phyloP scores from a whole-genome alignment of 2,888 invertebrate species.

The Drepanosiphum platanoidis region DNA sequence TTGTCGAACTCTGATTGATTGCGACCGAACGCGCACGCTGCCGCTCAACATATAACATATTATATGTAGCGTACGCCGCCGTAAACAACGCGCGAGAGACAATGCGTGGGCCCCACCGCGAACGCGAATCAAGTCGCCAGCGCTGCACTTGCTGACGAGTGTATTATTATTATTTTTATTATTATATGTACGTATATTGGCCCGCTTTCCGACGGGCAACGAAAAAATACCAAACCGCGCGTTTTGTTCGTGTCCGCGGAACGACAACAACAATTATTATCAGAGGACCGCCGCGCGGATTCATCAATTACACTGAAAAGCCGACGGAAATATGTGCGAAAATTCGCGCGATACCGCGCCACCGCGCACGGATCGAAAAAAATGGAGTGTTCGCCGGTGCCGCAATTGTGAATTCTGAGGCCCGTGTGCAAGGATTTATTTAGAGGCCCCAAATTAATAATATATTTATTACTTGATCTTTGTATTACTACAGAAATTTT shows the following conservation, averaged over 20 bases:
- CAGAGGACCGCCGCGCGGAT: neutral
- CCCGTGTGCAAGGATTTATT: too few relatives aligned
- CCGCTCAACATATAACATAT: neutral
- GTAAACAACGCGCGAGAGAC: constrained; percentile 5
- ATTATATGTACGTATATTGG: neutral
- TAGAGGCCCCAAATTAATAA: too few relatives aligned
- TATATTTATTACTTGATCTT: too few relatives aligned
- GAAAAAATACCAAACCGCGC: neutral
- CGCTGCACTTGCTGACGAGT: constrained; percentile 28
- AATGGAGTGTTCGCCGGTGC: too few relatives aligned
- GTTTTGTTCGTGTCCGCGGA: constrained; percentile 4
- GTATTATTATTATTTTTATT: constrained; percentile 21
- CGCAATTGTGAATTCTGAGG: too few relatives aligned
- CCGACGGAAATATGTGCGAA: neutral
- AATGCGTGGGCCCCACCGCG: neutral
- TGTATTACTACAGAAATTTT: too few relatives aligned
- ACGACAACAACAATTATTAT: neutral
- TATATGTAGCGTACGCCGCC: too few relatives aligned
- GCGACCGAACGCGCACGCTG: constrained; percentile 31
- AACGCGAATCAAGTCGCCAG: constrained; percentile 19
- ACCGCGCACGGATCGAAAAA: too few relatives aligned
- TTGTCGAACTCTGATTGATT: constrained; percentile 55
- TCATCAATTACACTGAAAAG: constrained; percentile 9
- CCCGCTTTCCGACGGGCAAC: neutral
- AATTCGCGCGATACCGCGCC: too few relatives aligned